Conservation (phyloP, 2,888 invertebrate genomes). For the Thereva unica region DNA sequence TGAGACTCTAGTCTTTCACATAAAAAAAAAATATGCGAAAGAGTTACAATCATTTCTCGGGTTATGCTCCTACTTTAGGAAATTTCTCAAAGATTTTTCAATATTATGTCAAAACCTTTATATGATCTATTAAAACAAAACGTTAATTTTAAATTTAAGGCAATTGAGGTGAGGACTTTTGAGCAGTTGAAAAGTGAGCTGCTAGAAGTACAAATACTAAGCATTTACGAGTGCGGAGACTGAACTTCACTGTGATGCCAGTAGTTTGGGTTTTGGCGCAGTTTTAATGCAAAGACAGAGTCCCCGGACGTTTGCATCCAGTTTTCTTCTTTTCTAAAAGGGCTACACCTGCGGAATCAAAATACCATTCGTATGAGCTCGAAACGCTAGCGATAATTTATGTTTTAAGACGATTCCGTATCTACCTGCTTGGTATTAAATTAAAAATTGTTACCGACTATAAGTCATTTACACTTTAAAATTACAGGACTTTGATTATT, state of each 20-base stretch:
- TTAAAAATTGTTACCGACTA: no score
- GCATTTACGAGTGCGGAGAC: conserved; percentile 47
- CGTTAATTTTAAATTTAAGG: conserved; percentile 35
- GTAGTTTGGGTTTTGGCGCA: no score
- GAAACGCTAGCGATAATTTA: conserved; percentile 46
- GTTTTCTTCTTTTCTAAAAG: conserved; percentile 46
- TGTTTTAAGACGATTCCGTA: conserved; percentile 44
- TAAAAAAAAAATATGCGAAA: no score
- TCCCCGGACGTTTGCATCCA: conserved; percentile 44
- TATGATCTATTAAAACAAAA: conserved; percentile 45
- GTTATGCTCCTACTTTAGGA: no score
- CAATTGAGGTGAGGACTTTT: conserved; percentile 29
- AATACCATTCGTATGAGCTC: conserved; percentile 47
- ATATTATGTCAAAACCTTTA: conserved; percentile 46
- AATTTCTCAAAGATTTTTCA: conserved; percentile 43
- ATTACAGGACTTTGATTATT: no score
- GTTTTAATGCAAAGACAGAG: conserved; percentile 42
- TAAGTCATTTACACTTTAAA: no score
- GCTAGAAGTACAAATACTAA: conserved; percentile 45
- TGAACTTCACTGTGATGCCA: conserved; percentile 49
- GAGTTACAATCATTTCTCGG: no score
- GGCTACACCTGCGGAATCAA: conserved; percentile 43
- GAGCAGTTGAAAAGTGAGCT: conserved; percentile 36
- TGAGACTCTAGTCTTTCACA: no score
- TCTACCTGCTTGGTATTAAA: conserved; percentile 45